These are phyloP conservation scores for Poecile atricapillus DNA, from an alignment of 2,113 vertebrate species.

Conservation along the genomic window DNA sequence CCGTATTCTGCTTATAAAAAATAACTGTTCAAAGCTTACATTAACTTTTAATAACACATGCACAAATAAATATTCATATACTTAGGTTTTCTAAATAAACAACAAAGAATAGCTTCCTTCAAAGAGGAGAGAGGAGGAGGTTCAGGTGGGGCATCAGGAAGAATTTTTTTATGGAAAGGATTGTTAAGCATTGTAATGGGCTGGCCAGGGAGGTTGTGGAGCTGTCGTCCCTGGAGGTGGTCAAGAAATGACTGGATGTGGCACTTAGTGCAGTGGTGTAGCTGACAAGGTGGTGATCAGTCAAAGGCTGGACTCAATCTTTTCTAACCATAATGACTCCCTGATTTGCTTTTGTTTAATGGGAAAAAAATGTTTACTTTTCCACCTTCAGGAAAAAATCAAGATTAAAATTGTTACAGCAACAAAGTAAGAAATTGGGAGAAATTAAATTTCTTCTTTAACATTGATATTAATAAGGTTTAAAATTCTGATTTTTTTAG, in stretches of 20 bases:
- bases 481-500: neutral
- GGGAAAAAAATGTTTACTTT: neutral
- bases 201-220: rapidly evolving
- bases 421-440: neutral
- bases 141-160: neutral
- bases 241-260: neutral
- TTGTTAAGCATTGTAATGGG: neutral
- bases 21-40: neutral
- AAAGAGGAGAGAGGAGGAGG: neutral
- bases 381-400: neutral
- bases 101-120: neutral
- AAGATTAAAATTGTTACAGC: neutral
- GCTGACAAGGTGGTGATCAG: rapidly evolving
- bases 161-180: neutral
- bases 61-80: neutral
- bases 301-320: neutral
- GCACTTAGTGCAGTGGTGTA: too few species aligned
- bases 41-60: neutral
- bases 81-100: neutral
- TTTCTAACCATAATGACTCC: neutral
- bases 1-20: neutral
- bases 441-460: neutral
- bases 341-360: neutral
- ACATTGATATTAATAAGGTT: neutral
- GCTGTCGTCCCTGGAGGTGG: too few species aligned